These are phyloP conservation scores for Cheiracanthium punctorium DNA, from an alignment of 2,888 invertebrate species.

Conservation along the genomic window DNA sequence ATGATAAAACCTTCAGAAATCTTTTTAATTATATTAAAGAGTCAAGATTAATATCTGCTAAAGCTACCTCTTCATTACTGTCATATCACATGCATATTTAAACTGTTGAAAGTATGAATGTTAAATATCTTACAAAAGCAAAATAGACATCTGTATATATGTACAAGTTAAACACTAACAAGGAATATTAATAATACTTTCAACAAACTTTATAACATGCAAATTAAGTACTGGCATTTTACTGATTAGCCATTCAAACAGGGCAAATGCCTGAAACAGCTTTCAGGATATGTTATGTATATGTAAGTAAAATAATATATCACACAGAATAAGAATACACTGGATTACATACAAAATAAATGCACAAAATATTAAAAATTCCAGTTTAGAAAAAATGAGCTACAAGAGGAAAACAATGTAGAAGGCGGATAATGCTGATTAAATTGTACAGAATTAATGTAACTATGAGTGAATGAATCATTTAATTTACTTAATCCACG, in stretches of 20 bases:
- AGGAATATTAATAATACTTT: slow-evolving; percentile 6
- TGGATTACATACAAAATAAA: no score
- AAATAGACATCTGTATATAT: background rate
- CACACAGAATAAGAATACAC: slow-evolving; percentile 15
- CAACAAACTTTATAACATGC: background rate
- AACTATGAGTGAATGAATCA: no score
- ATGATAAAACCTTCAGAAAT: no score
- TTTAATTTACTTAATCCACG: no score
- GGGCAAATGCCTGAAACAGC: background rate
- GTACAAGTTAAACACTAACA: background rate
- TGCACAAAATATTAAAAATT: no score
- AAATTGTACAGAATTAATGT: no score
- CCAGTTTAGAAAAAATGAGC: no score
- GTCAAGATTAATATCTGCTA: background rate
- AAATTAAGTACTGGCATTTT: background rate
- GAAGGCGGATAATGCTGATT: no score
- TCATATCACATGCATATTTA: slow-evolving; percentile 4
- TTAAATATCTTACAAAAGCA: background rate
- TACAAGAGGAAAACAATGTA: no score
- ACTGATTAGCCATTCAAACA: background rate
- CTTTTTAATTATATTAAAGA: no score
- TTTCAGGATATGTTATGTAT: slow-evolving; percentile 52
- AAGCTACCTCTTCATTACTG: background rate
- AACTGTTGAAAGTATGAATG: background rate
- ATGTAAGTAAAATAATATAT: slow-evolving; percentile 37